Percentiles rank a stretch among this genome's conserved stretches.
phyloP scores from a whole-genome alignment of 2,113 vertebrate species.

The Rhea americana region DNA sequence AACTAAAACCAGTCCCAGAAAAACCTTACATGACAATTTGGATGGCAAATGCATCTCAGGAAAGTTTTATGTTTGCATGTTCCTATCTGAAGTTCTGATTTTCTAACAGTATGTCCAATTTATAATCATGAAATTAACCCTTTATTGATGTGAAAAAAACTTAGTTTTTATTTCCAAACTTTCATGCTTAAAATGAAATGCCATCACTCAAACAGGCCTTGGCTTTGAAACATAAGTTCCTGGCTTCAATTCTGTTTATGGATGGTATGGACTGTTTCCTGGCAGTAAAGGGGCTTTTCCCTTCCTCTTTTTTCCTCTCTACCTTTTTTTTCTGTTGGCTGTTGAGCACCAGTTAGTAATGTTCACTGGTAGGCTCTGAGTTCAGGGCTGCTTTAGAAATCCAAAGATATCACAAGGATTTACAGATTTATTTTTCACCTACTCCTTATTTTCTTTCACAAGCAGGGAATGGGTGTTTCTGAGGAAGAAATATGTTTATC shows the following conservation, averaged over 20 bases:
- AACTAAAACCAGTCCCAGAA: neutral
- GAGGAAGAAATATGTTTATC: neutral
- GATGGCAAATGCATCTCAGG: neutral
- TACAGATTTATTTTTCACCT: neutral
- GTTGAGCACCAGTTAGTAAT: neutral
- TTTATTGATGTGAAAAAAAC: neutral
- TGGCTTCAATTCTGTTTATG: neutral
- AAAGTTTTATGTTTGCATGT: neutral
- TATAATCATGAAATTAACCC: neutral
- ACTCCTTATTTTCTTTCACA: neutral
- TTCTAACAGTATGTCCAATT: neutral
- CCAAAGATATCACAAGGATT: neutral
- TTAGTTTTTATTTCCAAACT: neutral
- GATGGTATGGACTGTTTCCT: neutral
- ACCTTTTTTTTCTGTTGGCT: neutral
- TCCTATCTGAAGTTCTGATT: neutral
- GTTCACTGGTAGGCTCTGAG: neutral
- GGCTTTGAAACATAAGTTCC: neutral
- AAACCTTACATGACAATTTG: neutral
- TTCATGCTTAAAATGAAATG: neutral
- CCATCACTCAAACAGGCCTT: neutral
- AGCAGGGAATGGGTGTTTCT: neutral
- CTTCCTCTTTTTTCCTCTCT: neutral
- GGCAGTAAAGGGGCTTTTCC: neutral
- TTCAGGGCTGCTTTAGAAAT: neutral